Base-by-base conservation (phyloP, 1,140 invertebrate species). In the Manduca sexta region DNA sequence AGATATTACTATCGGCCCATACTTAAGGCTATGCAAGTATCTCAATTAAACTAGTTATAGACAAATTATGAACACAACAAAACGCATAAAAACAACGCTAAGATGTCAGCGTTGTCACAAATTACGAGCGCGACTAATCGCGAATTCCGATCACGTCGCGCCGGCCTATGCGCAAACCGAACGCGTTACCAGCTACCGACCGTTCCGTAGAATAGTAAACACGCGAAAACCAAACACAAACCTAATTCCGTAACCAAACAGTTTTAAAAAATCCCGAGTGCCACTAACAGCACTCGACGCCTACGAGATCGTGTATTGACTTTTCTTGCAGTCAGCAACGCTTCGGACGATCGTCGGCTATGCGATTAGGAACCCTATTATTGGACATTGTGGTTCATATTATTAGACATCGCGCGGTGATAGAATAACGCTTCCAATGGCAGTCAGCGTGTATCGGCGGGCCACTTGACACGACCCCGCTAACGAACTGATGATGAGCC, bases 401-500 rank as follows among this genome's bases (percentile, higher is more conserved):
- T 26, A 5, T 8, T 8, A 26, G 21, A 3, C 7, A 26, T 42
- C 3, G 11, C 21, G 16, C 12, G 18, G 1, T 12, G 11, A 21
- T 42, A 13, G n/a, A 18, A 21, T 12, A 3, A 18, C 11, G n/a
- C 11, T 42, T 21, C 40, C 16, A 12, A 18, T 42, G 13, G 17
- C 40, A 13, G 21, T 3, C 11, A 13, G 40, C 12, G n/a, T 10
- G 40, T 42, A 42, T 43, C 43, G 44, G 16, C 37, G 18, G 29
- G 26, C 45, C 53, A 53, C 58, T 60, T 60, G 58, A 60, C 58
- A 52, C 47, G 53, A 38, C 50, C 31, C 31, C 38, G 52, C 52
- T 56, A 56, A 56, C 58, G 53, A 60, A 52, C 34, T 55, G 57
- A 55, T 49, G 58, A 52, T 56, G 52, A 51, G 26, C 31, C 45